Percentiles rank a stretch among this genome's conserved stretches.
These are phyloP conservation scores for Hippocampus guttulatus DNA, from an alignment of 2,113 vertebrate species.

Conservation along the genomic window DNA sequence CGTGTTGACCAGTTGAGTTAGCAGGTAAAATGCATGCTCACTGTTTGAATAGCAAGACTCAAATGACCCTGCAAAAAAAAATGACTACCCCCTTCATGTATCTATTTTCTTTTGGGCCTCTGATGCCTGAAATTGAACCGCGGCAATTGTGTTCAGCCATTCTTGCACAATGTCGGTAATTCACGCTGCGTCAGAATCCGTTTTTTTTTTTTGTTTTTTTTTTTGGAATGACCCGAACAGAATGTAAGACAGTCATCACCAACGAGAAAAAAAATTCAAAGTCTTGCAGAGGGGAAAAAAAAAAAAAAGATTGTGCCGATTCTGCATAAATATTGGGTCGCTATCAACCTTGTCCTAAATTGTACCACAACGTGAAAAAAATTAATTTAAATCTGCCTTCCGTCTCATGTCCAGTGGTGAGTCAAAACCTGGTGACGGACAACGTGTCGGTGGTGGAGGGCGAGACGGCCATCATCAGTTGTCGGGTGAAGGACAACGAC, in stretches of 20 bases:
- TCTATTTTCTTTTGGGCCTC: constrained; percentile 4
- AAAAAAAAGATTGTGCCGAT: neutral
- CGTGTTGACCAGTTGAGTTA: neutral
- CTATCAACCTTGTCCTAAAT: no score
- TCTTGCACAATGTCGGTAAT: neutral
- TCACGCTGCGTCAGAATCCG: neutral
- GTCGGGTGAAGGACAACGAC: constrained; percentile 85
- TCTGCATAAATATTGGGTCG: neutral
- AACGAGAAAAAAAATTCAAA: neutral
- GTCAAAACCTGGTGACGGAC: constrained; percentile 93
- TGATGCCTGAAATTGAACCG: constrained; percentile 5
- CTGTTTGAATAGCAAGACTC: neutral
- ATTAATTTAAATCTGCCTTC: neutral
- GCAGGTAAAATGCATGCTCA: neutral
- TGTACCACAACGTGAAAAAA: no score
- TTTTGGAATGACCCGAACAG: neutral
- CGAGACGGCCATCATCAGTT: constrained; percentile 76
- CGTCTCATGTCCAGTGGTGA: constrained; percentile 59
- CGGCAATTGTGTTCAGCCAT: constrained; percentile 1
- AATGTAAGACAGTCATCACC: neutral
- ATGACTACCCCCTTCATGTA: neutral
- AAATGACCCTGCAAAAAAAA: neutral
- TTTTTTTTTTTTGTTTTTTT: neutral
- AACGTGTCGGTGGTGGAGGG: constrained; percentile 76
- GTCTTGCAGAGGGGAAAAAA: neutral